A percentile compares a stretch with the other conserved stretches of the same genome.
Conservation (phyloP, 2,797 vertebrate genomes). For the Bradypodion pumilum region DNA sequence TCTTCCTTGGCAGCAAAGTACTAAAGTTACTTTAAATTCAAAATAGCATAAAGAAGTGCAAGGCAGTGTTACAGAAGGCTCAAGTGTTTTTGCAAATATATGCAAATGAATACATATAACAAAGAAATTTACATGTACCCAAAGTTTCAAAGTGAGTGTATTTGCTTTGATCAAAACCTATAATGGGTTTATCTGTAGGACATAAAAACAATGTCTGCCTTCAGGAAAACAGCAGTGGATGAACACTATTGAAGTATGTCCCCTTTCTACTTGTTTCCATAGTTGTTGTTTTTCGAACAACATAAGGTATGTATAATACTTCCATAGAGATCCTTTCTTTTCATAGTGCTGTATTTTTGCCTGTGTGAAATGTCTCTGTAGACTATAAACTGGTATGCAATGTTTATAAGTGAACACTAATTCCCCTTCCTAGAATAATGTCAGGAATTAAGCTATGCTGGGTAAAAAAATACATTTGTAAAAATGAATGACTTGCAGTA, state of each 20-base stretch:
- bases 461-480: neutral
- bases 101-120: constrained; percentile 75
- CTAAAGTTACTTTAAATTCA: constrained; percentile 53
- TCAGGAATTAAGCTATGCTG: neutral
- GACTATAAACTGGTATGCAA: constrained; percentile 8
- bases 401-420: constrained; percentile 44
- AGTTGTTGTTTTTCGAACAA: constrained; percentile 49
- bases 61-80: constrained; percentile 54
- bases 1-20: constrained; percentile 35
- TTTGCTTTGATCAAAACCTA: constrained; percentile 81
- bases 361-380: constrained; percentile 48
- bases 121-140: constrained; percentile 78
- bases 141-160: constrained; percentile 75
- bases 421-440: constrained; percentile 34
- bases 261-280: constrained; percentile 42
- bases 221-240: constrained; percentile 69
- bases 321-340: constrained; percentile 55
- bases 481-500: neutral
- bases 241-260: constrained; percentile 57
- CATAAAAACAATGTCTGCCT: constrained; percentile 75
- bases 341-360: constrained; percentile 47
- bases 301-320: constrained; percentile 47
- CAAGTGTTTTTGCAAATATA: constrained; percentile 73
- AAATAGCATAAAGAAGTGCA: constrained; percentile 39
- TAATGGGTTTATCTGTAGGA: constrained; percentile 77